These are phyloP conservation scores for Drosophila merina DNA, from an alignment of 2,888 invertebrate genomes.

Conservation along the genomic window DNA sequence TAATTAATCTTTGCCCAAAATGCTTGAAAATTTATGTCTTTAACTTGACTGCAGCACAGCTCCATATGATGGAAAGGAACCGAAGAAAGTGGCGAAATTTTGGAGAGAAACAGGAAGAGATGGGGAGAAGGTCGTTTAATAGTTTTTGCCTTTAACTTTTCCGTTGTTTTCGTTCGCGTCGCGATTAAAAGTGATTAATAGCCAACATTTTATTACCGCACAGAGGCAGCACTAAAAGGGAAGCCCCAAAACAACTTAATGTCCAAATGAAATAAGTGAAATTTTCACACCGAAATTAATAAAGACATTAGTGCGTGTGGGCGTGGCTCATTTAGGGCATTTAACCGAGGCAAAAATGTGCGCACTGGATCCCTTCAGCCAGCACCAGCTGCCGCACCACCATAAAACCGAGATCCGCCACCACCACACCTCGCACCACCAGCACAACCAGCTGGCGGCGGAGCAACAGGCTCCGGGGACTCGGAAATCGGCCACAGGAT, in stretches of 20 bases:
- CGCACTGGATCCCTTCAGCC: constrained; percentile 56
- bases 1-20: constrained; percentile 81
- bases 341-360: constrained; percentile 59
- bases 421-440: constrained; percentile 45
- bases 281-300: constrained; percentile 72
- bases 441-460: constrained; percentile 32
- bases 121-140: constrained; percentile 55
- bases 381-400: constrained; percentile 46
- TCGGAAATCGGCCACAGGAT: constrained; percentile 36
- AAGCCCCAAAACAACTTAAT: constrained; percentile 58
- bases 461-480: constrained; percentile 59
- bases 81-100: not conserved
- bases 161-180: constrained; percentile 51
- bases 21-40: constrained; percentile 80
- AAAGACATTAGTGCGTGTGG: constrained; percentile 65
- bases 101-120: not conserved
- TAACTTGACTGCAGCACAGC: constrained; percentile 59
- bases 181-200: constrained; percentile 79
- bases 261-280: constrained; percentile 75
- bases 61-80: constrained; percentile 14
- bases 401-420: constrained; percentile 25
- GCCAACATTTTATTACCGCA: constrained; percentile 49
- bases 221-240: constrained; percentile 40
- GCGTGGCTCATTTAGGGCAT: constrained; percentile 45
- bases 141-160: constrained; percentile 61